These are phyloP conservation scores for Lepidotrigona ventralis DNA, from an alignment of 1,140 invertebrate genomes.

Conservation along the genomic window DNA sequence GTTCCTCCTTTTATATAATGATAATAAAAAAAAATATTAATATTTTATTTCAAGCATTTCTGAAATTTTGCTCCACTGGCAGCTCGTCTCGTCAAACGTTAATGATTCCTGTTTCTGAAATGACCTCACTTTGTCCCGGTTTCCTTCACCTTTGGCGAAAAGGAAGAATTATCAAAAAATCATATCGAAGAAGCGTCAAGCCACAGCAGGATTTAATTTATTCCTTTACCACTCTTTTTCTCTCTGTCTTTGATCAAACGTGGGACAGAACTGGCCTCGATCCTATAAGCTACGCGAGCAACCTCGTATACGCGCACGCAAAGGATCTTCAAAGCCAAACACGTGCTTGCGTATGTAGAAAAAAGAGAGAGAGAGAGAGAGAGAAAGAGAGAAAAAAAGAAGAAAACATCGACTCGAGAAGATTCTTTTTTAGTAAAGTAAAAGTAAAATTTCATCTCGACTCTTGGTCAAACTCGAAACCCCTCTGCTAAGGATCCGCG, in stretches of 20 bases:
- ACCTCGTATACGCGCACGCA: not conserved
- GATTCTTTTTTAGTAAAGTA: not conserved
- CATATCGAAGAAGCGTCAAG: not conserved
- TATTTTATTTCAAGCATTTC: not conserved
- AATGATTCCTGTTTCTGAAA: not conserved
- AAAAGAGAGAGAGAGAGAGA: no score
- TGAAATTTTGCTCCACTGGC: not conserved
- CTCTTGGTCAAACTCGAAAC: constrained; percentile 26
- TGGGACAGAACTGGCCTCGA: not conserved
- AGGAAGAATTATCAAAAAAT: not conserved
- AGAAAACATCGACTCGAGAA: no score
- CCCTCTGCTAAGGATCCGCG: constrained; percentile 17
- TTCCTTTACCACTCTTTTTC: not conserved
- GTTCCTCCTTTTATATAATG: not conserved
- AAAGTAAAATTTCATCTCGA: not conserved
- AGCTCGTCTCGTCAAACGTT: not conserved
- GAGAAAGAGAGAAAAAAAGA: no score
- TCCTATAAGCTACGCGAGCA: not conserved
- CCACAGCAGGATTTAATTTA: not conserved
- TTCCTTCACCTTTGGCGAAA: not conserved
- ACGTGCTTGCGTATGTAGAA: not conserved
- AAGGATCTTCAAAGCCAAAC: not conserved
- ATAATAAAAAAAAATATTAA: no score
- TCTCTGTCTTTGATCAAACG: not conserved
- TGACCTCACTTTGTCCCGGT: not conserved